phyloP scores from a whole-genome alignment of 2,113 vertebrate genomes.

The Periophthalmodon schlosseri region DNA sequence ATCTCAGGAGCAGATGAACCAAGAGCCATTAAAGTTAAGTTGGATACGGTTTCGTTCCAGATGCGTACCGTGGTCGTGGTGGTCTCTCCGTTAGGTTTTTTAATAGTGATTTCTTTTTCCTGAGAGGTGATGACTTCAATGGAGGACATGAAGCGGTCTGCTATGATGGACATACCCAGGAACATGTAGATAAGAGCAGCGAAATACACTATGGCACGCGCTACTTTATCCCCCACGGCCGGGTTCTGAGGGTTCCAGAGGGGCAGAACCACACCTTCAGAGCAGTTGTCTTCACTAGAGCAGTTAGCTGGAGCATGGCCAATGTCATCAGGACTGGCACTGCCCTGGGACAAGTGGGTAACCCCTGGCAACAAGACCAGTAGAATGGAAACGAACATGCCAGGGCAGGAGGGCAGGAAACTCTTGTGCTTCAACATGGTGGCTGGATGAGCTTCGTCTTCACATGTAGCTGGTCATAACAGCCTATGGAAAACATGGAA shows the following conservation, averaged over 20 bases:
- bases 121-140: slow-evolving; percentile 88
- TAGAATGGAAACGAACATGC: slow-evolving; percentile 59
- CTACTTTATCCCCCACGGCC: slow-evolving; percentile 83
- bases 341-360: slow-evolving; percentile 61
- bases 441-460: slow-evolving; percentile 26
- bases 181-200: slow-evolving; percentile 87
- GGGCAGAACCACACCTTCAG: slow-evolving; percentile 82
- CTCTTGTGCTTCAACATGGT: slow-evolving; percentile 56
- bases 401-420: slow-evolving; percentile 38
- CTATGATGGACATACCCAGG: slow-evolving; percentile 86
- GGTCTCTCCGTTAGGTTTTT: slow-evolving; percentile 83
- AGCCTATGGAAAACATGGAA: slow-evolving; percentile 28
- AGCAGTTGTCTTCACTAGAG: slow-evolving; percentile 74
- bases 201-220: slow-evolving; percentile 85
- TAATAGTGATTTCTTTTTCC: slow-evolving; percentile 84
- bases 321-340: slow-evolving; percentile 32
- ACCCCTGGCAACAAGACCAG: slow-evolving; percentile 70
- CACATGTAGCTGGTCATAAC: slow-evolving; percentile 30
- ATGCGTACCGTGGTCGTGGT: slow-evolving; percentile 81
- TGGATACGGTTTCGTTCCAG: slow-evolving; percentile 88
- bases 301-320: slow-evolving; percentile 62
- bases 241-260: slow-evolving; percentile 86
- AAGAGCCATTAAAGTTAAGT: slow-evolving; percentile 85
- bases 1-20: slow-evolving; percentile 86
- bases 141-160: slow-evolving; percentile 88